These are phyloP conservation scores for Leptinotarsa haldemani DNA, from an alignment of 2,888 invertebrate species.

Conservation along the genomic window DNA sequence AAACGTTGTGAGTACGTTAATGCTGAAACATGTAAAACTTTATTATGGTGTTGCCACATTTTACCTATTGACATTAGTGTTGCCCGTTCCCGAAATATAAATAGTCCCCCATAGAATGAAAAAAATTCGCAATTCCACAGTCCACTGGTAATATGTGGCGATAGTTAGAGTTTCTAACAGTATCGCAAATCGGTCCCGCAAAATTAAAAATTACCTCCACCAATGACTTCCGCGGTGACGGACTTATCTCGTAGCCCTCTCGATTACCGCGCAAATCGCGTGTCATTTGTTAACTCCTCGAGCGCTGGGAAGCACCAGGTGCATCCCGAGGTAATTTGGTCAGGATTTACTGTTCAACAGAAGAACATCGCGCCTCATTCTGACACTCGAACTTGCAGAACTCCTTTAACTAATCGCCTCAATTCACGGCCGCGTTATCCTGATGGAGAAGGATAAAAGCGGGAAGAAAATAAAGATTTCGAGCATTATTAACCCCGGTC, in stretches of 20 bases:
- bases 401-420: constrained; percentile 40
- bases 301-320: constrained; percentile 62
- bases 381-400: constrained; percentile 39
- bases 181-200: background rate
- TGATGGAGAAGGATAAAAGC: constrained; percentile 21
- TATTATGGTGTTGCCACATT: too few species aligned
- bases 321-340: constrained; percentile 61
- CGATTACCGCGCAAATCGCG: constrained; percentile 63
- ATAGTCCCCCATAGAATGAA: too few species aligned
- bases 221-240: constrained; percentile 29
- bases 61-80: too few species aligned
- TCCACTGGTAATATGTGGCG: too few species aligned
- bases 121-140: too few species aligned
- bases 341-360: constrained; percentile 59
- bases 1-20: too few species aligned
- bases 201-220: background rate
- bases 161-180: background rate
- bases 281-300: constrained; percentile 64
- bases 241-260: constrained; percentile 40
- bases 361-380: constrained; percentile 43
- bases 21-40: too few species aligned
- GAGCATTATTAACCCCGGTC: constrained; percentile 18
- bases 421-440: constrained; percentile 32
- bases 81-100: too few species aligned
- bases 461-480: constrained; percentile 14